Conservation (phyloP, 2,113 vertebrate genomes). For the Panthera tigris region DNA sequence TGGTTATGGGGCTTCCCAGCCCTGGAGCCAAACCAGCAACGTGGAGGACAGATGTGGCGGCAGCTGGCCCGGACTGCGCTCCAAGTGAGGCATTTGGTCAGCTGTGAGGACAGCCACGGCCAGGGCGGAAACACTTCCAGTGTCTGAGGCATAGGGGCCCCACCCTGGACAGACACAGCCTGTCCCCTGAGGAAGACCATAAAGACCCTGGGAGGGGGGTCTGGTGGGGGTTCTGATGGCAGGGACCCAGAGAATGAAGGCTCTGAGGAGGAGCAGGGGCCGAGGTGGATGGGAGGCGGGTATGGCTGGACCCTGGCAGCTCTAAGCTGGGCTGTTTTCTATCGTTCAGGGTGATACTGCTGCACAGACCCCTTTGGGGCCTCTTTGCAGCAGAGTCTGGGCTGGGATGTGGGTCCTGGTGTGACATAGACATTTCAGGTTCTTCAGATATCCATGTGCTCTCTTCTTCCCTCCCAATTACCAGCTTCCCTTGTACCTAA, state of each 20-base stretch:
- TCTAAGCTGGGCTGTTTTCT: background rate
- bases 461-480: background rate
- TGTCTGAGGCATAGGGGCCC: fast-evolving
- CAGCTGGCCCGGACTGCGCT: background rate
- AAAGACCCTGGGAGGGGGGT: background rate
- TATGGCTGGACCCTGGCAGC: background rate
- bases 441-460: background rate
- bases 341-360: fast-evolving
- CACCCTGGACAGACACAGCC: background rate
- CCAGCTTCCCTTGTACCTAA: background rate
- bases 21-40: background rate
- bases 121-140: background rate
- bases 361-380: background rate
- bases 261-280: background rate
- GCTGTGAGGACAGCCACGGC: no score
- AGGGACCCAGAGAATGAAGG: background rate
- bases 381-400: background rate
- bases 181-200: background rate
- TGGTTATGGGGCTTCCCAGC: background rate
- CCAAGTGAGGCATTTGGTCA: background rate
- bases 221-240: background rate
- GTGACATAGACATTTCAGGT: background rate
- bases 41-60: background rate
- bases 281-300: fast-evolving
- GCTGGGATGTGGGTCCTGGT: background rate